Base-by-base conservation (phyloP, 2,113 vertebrate genomes). In the Gambusia holbrooki region DNA sequence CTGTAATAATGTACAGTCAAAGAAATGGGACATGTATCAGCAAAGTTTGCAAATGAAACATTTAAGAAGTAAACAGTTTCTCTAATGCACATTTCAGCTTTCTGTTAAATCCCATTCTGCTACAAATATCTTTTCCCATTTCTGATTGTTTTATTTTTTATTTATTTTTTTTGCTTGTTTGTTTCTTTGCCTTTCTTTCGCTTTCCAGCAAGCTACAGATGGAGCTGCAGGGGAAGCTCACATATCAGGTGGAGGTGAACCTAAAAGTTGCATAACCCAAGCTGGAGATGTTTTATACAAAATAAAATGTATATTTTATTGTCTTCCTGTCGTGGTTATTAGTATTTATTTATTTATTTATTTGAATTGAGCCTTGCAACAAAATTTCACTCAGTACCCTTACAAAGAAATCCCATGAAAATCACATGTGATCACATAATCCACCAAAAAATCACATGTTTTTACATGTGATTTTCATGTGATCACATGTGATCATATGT, bases 241-340 rank as follows among this genome's bases (percentile, higher is more conserved):
- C 77, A 69, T 71, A 86, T 90, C 45, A 76, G 67, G 32, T 33
- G 63, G 71, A 77, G 81, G 48, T 32, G 28, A 84, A 58, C 33
- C 69, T 65, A 61, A 61, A 62, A 58, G 35, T 63, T 33, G 5
- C 25, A 48, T 13, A 67, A 51, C 78, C 17, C 42, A 1, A 73
- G 69, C 62, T 14, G 51, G 29, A 60, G 40, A 30, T 45, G 25
- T 28, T 37, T 37, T 10, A 37, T 11, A 37, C 10, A 37, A 37
- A 37, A n/a, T n/a, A 37, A 11, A 37, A 37, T 35, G 0, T 1
- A 35, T 35, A 0, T 37, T 37, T 11, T 11, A 11, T 37, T 37
- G 9, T 37, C 35, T 37, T 37, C 2, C 35, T 37, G 11, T 37
- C 10, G 12, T 11, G 35, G 10, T 37, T 11, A 37, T 37, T 37